phyloP scores from a whole-genome alignment of 2,113 vertebrate genomes.

The Gopherus evgoodei region DNA sequence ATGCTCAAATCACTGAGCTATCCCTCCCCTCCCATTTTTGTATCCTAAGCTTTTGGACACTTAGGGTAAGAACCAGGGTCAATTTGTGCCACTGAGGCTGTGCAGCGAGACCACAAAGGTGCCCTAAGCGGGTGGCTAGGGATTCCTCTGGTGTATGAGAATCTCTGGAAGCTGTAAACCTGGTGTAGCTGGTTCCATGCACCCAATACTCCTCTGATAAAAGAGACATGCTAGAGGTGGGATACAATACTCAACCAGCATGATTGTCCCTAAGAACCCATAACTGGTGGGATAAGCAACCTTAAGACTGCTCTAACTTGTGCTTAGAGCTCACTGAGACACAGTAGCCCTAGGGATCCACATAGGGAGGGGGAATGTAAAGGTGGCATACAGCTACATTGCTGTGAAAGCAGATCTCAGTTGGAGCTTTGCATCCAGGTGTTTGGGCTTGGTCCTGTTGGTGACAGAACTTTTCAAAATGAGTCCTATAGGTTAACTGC shows the following conservation, averaged over 20 bases:
- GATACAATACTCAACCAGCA: neutral
- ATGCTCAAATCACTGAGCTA: too few relatives aligned
- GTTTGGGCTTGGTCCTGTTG: too few relatives aligned
- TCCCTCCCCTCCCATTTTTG: fast-evolving
- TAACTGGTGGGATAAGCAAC: neutral
- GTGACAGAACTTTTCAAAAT: too few relatives aligned
- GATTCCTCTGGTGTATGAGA: neutral
- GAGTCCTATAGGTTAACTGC: too few relatives aligned
- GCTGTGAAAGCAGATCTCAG: too few relatives aligned
- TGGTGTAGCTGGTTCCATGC: neutral
- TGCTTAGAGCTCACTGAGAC: neutral
- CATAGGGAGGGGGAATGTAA: neutral
- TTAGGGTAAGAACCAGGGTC: neutral
- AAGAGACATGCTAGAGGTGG: neutral
- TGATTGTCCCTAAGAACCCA: neutral
- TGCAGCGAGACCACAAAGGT: neutral
- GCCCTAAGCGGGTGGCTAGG: neutral
- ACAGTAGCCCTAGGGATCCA: neutral
- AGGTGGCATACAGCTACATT: neutral
- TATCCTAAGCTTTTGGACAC: neutral
- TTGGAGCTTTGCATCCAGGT: too few relatives aligned
- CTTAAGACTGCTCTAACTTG: neutral
- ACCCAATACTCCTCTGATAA: too few relatives aligned
- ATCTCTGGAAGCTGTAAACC: neutral
- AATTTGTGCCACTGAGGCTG: neutral